Conservation (phyloP, 35 echinoderm and acorn worm species). For the Nesometra sesokonis region DNA sequence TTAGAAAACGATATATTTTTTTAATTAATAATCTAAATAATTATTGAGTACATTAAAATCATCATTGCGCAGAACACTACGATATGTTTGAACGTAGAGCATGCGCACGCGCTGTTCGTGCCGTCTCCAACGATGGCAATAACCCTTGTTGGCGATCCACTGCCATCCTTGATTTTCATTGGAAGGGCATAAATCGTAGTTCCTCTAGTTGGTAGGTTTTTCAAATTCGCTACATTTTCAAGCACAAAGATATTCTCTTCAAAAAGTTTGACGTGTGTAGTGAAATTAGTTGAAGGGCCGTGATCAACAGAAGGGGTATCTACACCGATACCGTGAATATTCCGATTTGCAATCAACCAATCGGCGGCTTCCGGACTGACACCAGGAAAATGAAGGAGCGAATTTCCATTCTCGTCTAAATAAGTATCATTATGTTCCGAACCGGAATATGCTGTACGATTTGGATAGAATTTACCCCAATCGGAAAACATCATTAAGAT, state of each 20-base stretch:
- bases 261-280: neutral
- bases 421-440: neutral
- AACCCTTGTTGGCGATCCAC: slow-evolving; percentile 9
- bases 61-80: too few relatives aligned
- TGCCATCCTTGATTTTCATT: slow-evolving; percentile 24
- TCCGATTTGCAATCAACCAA: slow-evolving; percentile 18
- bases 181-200: slow-evolving; percentile 12
- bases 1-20: too few relatives aligned
- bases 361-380: slow-evolving; percentile 1
- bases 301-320: slow-evolving; percentile 3
- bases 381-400: slow-evolving; percentile 15
- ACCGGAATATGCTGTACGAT: slow-evolving; percentile 7
- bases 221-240: slow-evolving; percentile 27
- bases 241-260: slow-evolving; percentile 7
- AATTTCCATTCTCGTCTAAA: neutral
- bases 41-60: too few relatives aligned
- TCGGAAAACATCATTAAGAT: slow-evolving; percentile 11
- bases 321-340: slow-evolving; percentile 10
- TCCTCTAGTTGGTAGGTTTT: slow-evolving; percentile 22
- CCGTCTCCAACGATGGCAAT: slow-evolving; percentile 9
- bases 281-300: neutral
- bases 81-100: neutral
- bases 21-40: too few relatives aligned
- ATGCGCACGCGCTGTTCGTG: neutral
- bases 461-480: slow-evolving; percentile 20